Evolutionary conservation across 2,113 vertebrate genomes (phyloP), one percentile per base, ranked within the genome.

Genomic region (Brachirus orientalis): DNA sequence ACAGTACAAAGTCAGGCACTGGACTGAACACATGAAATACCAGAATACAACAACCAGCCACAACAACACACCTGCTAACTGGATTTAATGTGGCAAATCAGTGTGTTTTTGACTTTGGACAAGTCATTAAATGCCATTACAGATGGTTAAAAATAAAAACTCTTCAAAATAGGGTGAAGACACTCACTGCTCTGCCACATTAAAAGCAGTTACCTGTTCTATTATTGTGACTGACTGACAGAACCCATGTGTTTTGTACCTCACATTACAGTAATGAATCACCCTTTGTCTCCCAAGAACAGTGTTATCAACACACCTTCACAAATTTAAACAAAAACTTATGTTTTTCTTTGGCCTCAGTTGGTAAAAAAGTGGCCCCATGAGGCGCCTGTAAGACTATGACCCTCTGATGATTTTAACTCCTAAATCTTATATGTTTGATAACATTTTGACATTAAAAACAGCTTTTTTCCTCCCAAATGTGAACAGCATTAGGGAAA

Each of bases 401-500:
- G n/a, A 33, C 8, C 20, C n/a, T 73, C 19, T 22, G 4, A 50
- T 14, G 14, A 37, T 20, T 40, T 28, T n/a, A 33, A 9, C 2
- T 28, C 3, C 6, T 28, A 28, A 28, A 28, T 28, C 28, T 28
- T 28, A 28, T 4, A 28, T 28, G 6, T 28, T 28, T 28, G 28
- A 28, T 28, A 28, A 28, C 3, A 28, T 44, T 58, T 17, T 2
- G 19, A 73, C 56, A 46, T 7, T 45, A 4, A 73, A 51, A 66
- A 18, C 36, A 38, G 22, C 16, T 47, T 1, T 41, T 20, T 40
- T 17, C 2, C 8, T 17, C 46, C 16, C 0, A 6, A 65, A 64
- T 47, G 8, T 64, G 58, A 75, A 84, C 80, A 81, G 68, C 40
- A 19, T 80, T 73, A 41, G 75, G 64, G 75, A 79, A 65, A 11